Base-by-base conservation (phyloP, 2,797 vertebrate species). In the Sebastes cheni region DNA sequence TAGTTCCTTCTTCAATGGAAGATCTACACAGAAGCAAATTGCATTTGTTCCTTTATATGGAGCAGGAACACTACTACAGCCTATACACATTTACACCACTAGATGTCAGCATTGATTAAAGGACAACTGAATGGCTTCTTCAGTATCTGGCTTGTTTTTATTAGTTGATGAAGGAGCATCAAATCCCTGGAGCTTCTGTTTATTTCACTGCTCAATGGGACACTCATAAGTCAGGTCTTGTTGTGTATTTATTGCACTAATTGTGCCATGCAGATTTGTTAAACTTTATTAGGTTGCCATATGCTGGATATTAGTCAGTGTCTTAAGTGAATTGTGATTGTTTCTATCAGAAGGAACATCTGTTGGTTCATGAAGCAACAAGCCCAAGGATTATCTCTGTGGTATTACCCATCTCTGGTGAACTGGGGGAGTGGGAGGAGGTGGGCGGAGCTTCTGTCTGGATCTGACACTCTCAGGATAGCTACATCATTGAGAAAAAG, bases 61-160 rank as follows among this genome's bases (percentile, higher is more conserved):
- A 54, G 10, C 13, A 34, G 9, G 8, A 67, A 27, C 4, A 46
- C 72, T 12, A 32, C 3, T 11, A 2, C 13, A 4, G 23, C 25
- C 22, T 39, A 1, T 54, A 60, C 58, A 88, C 11, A 72, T 74
- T 55, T 69, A 50, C 5, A 79, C 89, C 94, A 91, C 92, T 88
- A 93, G 94, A 90, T 93, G 93, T 14, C 84, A 93, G 91, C 83
- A 91, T 93, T 91, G 90, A 69, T 66, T 90, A 78, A 80, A 39
- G n/a, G 6, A 83, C 25, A 85, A 87, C 23, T 62, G 0, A 65
- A 62, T 12, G 11, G 2, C 12, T 30, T 58, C 4, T 4, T 29
- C 54, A 32, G 18, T 1, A 0, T 67, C 8, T 64, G 5, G 11
- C 16, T 60, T 72, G 22, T 65, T 77, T 32, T 50, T 20, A 46